These are phyloP conservation scores for Himantopus leucocephalus DNA, from an alignment of 2,113 vertebrate genomes.

Conservation along the genomic window DNA sequence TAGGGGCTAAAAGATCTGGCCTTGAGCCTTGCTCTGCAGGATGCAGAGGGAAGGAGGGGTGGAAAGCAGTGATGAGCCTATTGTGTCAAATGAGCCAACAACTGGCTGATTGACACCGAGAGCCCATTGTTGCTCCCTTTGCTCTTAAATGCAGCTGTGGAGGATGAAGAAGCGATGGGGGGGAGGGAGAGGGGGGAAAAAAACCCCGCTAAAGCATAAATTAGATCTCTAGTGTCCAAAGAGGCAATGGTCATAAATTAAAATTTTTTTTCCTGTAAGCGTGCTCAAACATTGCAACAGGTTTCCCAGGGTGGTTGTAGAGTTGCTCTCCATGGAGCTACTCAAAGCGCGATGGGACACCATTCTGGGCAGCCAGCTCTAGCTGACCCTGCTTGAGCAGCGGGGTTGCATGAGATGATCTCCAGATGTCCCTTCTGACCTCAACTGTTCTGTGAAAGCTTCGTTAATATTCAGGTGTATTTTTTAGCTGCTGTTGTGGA, in stretches of 20 bases:
- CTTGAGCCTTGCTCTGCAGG: not conserved
- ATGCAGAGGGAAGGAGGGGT: not conserved
- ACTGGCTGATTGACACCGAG: not conserved
- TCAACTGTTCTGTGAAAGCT: not conserved
- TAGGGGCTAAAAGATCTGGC: not conserved
- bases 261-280: not conserved
- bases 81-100: not conserved
- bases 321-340: not conserved
- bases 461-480: not conserved
- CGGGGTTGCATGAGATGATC: not conserved
- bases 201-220: too few relatives aligned
- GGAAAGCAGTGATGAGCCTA: slow-evolving; percentile 6
- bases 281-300: not conserved
- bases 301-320: not conserved
- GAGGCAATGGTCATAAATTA: not conserved
- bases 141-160: not conserved
- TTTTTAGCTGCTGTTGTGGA: not conserved
- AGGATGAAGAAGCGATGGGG: not conserved
- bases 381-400: not conserved
- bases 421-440: not conserved
- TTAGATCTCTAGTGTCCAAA: not conserved
- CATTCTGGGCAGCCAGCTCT: not conserved
- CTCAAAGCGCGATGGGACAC: accelerated
- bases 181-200: not conserved
- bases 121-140: not conserved